Percentiles rank a stretch among this genome's conserved stretches.
These are phyloP conservation scores for Phataginus tetradactyla DNA, from an alignment of 2,797 vertebrate species.

Conservation along the genomic window DNA sequence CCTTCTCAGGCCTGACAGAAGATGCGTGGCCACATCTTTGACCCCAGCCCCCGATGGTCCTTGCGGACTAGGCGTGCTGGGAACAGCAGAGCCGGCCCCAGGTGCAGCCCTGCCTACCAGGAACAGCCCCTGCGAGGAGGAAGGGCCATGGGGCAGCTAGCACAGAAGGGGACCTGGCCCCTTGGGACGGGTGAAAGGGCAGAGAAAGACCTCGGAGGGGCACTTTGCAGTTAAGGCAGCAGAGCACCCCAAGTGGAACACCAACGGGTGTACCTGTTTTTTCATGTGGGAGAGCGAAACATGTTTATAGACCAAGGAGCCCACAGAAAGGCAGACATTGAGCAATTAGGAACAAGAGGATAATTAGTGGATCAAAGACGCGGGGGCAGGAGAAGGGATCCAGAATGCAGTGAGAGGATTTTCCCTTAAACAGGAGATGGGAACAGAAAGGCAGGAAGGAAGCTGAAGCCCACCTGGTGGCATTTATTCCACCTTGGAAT, in stretches of 20 bases:
- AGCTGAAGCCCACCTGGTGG: too few relatives aligned
- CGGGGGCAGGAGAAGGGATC: too few relatives aligned
- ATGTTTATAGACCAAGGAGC: background rate
- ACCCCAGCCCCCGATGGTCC: background rate
- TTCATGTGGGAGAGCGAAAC: background rate
- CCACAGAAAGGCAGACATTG: background rate
- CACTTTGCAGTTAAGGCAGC: background rate
- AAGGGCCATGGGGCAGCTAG: rapidly evolving
- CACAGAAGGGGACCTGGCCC: background rate
- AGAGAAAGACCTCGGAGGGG: background rate
- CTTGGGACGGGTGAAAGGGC: background rate
- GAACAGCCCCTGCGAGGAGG: too few relatives aligned
- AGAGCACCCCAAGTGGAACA: background rate
- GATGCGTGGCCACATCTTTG: background rate
- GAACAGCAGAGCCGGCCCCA: background rate
- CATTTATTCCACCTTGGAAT: background rate
- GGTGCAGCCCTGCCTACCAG: background rate
- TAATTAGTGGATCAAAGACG: background rate
- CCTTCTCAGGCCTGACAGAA: background rate
- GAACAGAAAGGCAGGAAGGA: background rate
- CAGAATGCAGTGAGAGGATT: background rate
- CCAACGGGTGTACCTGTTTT: background rate
- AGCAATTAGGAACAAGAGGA: background rate
- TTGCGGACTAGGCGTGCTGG: background rate
- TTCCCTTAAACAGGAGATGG: background rate